Evolutionary conservation across 2,888 invertebrate species (phyloP).

Genomic region (Criorhina ranunculi): DNA sequence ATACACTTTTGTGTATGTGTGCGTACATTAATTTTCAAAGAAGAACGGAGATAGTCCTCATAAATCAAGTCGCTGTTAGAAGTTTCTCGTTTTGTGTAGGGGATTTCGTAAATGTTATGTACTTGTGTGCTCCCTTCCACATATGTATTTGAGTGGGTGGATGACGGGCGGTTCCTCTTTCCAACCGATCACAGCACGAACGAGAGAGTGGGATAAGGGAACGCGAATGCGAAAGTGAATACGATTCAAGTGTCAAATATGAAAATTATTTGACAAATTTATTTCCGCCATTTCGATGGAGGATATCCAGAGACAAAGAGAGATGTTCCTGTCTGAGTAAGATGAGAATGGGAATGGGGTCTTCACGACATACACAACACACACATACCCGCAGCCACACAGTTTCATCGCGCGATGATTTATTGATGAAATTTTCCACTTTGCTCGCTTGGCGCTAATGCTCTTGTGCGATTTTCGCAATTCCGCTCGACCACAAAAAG

Average conservation of each 20-base stretch:
- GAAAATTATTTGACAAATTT: slow-evolving; percentile 72
- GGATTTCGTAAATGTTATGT: too few species aligned
- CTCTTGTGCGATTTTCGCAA: slow-evolving; percentile 45
- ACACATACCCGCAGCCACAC: not conserved
- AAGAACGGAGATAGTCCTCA: slow-evolving; percentile 33
- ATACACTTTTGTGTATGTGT: slow-evolving; percentile 18
- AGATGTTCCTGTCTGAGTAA: slow-evolving; percentile 14
- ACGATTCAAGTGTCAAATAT: slow-evolving; percentile 58
- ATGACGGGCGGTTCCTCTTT: not conserved
- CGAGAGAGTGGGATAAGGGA: slow-evolving; percentile 4
- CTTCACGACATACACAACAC: not conserved
- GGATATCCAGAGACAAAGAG: slow-evolving; percentile 34
- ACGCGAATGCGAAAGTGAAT: slow-evolving; percentile 66
- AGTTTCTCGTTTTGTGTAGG: not conserved
- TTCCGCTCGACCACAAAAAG: slow-evolving; percentile 41
- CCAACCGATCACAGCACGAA: not conserved
- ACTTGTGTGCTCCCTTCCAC: not conserved
- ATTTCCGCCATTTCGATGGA: slow-evolving; percentile 49
- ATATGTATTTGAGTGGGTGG: not conserved
- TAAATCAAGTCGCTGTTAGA: slow-evolving; percentile 49
- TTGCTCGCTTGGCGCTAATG: slow-evolving; percentile 42
- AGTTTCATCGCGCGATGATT: slow-evolving; percentile 54
- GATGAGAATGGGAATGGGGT: not conserved
- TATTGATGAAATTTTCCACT: slow-evolving; percentile 69
- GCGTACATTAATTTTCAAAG: slow-evolving; percentile 41